Base-by-base conservation (phyloP, 2,888 invertebrate species). In the Zaprionus obscuricornis region DNA sequence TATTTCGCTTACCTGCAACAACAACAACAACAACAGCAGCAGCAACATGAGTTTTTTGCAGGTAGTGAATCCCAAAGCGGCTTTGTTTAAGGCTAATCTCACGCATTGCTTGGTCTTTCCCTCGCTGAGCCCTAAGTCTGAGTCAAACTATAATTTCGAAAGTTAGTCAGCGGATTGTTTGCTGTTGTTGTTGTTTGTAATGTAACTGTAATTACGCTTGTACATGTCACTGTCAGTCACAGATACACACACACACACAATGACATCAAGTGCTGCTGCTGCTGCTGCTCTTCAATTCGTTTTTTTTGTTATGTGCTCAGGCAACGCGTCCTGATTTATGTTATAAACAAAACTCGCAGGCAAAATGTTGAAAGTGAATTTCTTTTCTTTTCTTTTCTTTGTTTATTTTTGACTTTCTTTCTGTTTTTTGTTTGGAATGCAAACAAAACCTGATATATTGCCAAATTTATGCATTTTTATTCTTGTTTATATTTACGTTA, bases 31-130 rank as follows among this genome's bases (percentile, higher is more conserved):
- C 40, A 66, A 45, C 50, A 40, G 29, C 7, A 16, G 5, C 7
- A 11, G 20, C 24, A 11, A 36, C 27, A 34, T 51, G 31, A 62
- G 39, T 46, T 27, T 39, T n/a, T 6, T 14, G 37, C 46, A 49
- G 66, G 56, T 47, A 58, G 46, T 6, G n/a, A 17, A n/a, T 8
- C 11, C 13, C 40, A 22, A 40, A 42, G 50, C 58, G 39, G 36
- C 49, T 63, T 63, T 63, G 27, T 24, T 37, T 7, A 39, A 17
- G 36, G 64, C 59, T 66, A 74, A 83, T 74, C 67, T 45, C 65
- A 81, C 67, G 81, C 74, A 79, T 77, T 72, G 45, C 40, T 22
- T 5, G 7, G n/a, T n/a, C n/a, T n/a, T n/a, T n/a, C n/a, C n/a
- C n/a, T n/a, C n/a, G n/a, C n/a, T n/a, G 29, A 40, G 37, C 24